A percentile compares a stretch with the other conserved stretches of the same genome.
phyloP scores from a whole-genome alignment of 2,113 vertebrate species.

The Tylochromis polylepis region DNA sequence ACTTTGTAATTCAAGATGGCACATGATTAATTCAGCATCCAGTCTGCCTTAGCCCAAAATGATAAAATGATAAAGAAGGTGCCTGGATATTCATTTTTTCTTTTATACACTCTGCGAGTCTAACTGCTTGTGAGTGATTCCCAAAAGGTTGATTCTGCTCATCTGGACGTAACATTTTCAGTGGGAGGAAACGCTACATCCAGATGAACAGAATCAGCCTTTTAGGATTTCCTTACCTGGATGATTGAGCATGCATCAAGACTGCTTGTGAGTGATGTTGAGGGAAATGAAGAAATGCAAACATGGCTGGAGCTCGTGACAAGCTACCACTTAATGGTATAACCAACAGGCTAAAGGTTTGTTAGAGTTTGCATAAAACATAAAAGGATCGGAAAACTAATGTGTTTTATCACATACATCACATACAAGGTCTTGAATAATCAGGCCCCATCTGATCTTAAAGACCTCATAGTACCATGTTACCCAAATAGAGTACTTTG shows the following conservation, averaged over 20 bases:
- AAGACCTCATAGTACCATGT: neutral
- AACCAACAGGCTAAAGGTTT: neutral
- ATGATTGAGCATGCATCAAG: neutral
- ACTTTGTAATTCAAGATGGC: neutral
- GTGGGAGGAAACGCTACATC: neutral
- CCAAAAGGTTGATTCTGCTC: neutral
- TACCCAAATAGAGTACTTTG: rapidly evolving
- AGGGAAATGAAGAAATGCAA: neutral
- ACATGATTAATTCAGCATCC: neutral
- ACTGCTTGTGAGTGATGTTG: neutral
- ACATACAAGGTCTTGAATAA: neutral
- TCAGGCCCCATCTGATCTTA: neutral
- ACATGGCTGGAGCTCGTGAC: neutral
- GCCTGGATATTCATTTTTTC: neutral
- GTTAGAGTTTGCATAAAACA: neutral
- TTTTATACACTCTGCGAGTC: neutral
- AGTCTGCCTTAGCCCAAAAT: neutral
- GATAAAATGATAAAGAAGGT: rapidly evolving
- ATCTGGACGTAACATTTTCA: too few relatives aligned
- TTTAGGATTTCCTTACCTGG: neutral
- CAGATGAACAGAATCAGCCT: neutral
- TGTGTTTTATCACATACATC: neutral
- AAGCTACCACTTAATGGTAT: neutral
- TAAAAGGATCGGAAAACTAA: neutral
- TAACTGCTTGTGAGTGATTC: neutral